Base-by-base conservation (phyloP, 2,888 invertebrate species). In the Aleiodes leptofemur region DNA sequence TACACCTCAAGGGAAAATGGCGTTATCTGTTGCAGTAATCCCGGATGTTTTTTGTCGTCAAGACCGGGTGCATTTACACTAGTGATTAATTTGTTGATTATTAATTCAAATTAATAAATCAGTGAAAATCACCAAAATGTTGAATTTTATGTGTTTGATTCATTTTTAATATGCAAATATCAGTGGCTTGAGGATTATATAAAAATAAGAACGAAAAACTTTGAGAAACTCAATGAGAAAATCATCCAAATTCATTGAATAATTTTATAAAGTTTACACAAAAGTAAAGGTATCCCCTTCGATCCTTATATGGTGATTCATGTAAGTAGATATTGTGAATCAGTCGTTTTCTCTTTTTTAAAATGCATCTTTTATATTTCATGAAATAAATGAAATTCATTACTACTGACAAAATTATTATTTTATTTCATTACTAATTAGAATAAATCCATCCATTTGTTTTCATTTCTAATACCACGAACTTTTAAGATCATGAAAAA, bases 1-100 rank as follows among this genome's bases (percentile, higher is more conserved):
- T 43, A 61, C 61, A 61, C 23, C 64, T 23, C 16, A 43, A 48
- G 64, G 78, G 75, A 80, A 80, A 80, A 80, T 80, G 80, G 80
- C 80, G 80, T 76, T 78, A 77, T 78, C 78, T 78, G 76, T 80
- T 77, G 80, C 76, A 77, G 78, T 77, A 76, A 74, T 76, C 76
- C 77, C 75, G 77, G 69, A 80, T 80, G 78, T 80, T 78, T 80
- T 80, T 77, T 56, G 69, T 75, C 73, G 76, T 7, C 6, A 50
- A 55, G 48, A 53, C 73, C 72, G 72, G 73, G 69, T 68, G 50
- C 57, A 43, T 11, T 43, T 73, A n/a, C 31, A 38, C 38, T 48
- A 23, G 64, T 64, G 64, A 64, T 48, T 64, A 43, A 23, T 43
- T 61, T 43, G 4, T 43, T 43, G 8, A 43, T 43, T 3, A 43